A percentile compares a stretch with the other conserved stretches of the same genome.
Evolutionary conservation across 2,888 invertebrate species (phyloP).

Genomic region (Cloeon dipterum): DNA sequence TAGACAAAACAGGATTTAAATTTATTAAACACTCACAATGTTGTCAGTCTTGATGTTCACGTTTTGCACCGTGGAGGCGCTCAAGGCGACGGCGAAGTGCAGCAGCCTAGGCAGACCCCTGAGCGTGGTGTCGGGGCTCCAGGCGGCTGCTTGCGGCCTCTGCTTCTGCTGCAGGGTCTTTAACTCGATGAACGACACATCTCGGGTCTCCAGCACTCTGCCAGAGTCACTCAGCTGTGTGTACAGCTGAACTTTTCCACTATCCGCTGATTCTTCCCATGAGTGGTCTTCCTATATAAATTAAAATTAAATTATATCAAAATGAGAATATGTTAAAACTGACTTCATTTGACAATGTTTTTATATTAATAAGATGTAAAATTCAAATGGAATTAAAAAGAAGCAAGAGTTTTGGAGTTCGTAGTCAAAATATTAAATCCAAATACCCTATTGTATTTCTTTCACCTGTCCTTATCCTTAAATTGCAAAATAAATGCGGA

Average conservation of each 20-base stretch:
- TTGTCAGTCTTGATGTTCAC: conserved; percentile 5
- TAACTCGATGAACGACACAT: conserved; percentile 16
- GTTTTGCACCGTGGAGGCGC: conserved; percentile 13
- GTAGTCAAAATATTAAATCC: too few species aligned
- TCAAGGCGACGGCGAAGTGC: conserved; percentile 28
- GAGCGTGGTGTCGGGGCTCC: conserved; percentile 37
- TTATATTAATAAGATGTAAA: too few species aligned
- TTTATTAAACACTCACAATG: too few species aligned
- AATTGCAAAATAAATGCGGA: too few species aligned
- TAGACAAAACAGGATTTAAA: too few species aligned
- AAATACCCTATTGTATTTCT: too few species aligned
- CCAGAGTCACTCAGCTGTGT: conserved; percentile 19
- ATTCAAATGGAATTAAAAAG: too few species aligned
- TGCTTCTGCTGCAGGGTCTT: conserved; percentile 29
- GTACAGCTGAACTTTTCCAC: conserved; percentile 20
- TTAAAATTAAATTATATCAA: background rate
- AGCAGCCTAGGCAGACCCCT: conserved; percentile 29
- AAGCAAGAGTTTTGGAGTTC: too few species aligned
- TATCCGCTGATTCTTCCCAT: too few species aligned
- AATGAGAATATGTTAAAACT: too few species aligned
- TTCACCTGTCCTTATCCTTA: too few species aligned
- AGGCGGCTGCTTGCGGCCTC: conserved; percentile 27
- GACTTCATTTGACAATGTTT: too few species aligned
- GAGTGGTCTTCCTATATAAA: conserved; percentile 2
- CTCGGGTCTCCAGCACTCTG: background rate